Percentiles rank a stretch among this genome's conserved stretches.
phyloP scores from a whole-genome alignment of 2,113 vertebrate species.

The Anolis sagrei region DNA sequence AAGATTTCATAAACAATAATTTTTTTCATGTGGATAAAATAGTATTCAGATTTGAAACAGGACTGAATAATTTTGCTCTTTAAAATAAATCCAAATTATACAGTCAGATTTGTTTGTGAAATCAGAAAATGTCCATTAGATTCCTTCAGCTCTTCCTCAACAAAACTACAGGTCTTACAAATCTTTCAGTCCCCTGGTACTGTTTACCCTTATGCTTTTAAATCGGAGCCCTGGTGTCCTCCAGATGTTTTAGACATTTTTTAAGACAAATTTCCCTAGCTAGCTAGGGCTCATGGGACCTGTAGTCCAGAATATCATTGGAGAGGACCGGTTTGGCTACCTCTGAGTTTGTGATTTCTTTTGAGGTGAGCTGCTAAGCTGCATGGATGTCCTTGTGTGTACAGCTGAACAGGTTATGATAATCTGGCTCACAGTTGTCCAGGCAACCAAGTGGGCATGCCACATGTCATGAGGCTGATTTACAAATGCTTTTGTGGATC shows the following conservation, averaged over 20 bases:
- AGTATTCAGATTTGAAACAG: not conserved
- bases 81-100: too few relatives aligned
- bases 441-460: not conserved
- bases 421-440: slow-evolving; percentile 10
- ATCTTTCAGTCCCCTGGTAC: not conserved
- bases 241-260: not conserved
- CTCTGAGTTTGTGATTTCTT: not conserved
- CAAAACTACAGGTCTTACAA: too few relatives aligned
- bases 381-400: not conserved
- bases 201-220: not conserved
- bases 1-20: not conserved
- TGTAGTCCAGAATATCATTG: not conserved
- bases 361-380: not conserved
- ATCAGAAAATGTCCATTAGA: not conserved
- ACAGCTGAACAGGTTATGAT: rapidly evolving
- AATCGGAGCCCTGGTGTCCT: not conserved
- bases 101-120: too few relatives aligned
- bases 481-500: not conserved
- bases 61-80: not conserved
- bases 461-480: rapidly evolving
- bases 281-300: not conserved
- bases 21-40: not conserved
- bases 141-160: not conserved
- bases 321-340: not conserved
- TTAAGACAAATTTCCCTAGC: too few relatives aligned